Percentiles rank a stretch among this genome's conserved stretches.
phyloP scores from a whole-genome alignment of 2,888 invertebrate genomes.

The Sphecodes monilicornis region DNA sequence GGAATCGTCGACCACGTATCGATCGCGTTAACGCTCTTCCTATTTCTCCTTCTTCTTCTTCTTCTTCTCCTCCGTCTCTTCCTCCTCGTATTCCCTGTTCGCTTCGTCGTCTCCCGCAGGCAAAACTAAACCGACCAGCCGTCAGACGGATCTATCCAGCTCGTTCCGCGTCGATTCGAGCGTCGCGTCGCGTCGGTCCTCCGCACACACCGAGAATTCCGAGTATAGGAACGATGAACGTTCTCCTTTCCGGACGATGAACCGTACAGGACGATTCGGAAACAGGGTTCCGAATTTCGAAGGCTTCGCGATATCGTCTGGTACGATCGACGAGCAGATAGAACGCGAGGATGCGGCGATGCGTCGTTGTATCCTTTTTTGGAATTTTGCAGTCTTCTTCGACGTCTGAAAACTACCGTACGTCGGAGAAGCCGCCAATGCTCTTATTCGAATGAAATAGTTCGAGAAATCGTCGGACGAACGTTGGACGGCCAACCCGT shows the following conservation, averaged over 20 bases:
- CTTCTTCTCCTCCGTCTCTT: not conserved
- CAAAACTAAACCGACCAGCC: not conserved
- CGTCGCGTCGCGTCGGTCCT: not conserved
- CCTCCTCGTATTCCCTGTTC: not conserved
- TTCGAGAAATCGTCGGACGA: not conserved
- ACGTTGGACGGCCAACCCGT: too few species aligned
- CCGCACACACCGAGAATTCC: not conserved
- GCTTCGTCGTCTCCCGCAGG: not conserved
- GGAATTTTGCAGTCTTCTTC: too few species aligned
- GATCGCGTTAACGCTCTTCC: not conserved
- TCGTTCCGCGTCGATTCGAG: not conserved
- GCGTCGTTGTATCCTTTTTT: not conserved
- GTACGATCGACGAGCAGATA: not conserved
- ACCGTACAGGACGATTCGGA: slow-evolving; percentile 4
- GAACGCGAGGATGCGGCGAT: too few species aligned
- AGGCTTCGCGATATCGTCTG: not conserved
- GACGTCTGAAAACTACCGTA: not conserved
- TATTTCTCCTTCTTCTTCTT: not conserved
- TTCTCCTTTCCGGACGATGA: not conserved
- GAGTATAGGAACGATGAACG: not conserved
- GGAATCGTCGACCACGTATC: not conserved
- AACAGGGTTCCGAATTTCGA: not conserved
- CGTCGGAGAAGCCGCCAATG: not conserved
- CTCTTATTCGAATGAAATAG: not conserved
- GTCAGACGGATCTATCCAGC: not conserved